These are phyloP conservation scores for Phylloscopus trochiloides DNA, from an alignment of 2,113 vertebrate species.

Conservation along the genomic window DNA sequence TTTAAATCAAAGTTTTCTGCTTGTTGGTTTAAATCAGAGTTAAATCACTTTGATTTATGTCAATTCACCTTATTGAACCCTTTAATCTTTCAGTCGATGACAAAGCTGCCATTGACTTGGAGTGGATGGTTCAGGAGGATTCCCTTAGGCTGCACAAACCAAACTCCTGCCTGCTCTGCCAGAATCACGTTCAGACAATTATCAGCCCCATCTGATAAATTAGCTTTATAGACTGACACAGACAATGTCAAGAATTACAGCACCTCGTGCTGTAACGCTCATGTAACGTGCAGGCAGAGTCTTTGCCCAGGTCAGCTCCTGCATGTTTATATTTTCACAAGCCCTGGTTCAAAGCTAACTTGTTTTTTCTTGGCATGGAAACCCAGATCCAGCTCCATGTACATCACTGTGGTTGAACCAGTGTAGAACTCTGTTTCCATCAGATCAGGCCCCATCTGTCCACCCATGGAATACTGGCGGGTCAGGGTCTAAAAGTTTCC, in stretches of 20 bases:
- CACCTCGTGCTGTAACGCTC: fast-evolving
- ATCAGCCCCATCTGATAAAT: neutral
- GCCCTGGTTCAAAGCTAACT: neutral
- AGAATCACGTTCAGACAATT: neutral
- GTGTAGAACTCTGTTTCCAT: neutral
- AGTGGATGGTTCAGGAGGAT: neutral
- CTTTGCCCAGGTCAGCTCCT: fast-evolving
- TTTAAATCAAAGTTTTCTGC: conserved; percentile 39
- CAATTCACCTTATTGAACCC: conserved; percentile 13
- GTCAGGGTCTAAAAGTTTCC: neutral
- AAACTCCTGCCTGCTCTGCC: neutral
- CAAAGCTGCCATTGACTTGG: neutral
- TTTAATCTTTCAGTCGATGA: conserved; percentile 30
- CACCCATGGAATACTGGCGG: fast-evolving
- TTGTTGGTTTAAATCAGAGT: conserved; percentile 15
- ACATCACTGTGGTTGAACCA: neutral
- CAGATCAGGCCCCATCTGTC: neutral
- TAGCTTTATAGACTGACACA: neutral
- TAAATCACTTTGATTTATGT: conserved; percentile 9
- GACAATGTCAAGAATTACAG: neutral
- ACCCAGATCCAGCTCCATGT: neutral
- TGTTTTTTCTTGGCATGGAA: neutral
- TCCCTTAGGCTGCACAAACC: neutral
- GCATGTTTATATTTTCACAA: neutral
- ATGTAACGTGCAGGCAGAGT: fast-evolving